Conservation (phyloP, 2,113 vertebrate species). For the Antechinus flavipes region DNA sequence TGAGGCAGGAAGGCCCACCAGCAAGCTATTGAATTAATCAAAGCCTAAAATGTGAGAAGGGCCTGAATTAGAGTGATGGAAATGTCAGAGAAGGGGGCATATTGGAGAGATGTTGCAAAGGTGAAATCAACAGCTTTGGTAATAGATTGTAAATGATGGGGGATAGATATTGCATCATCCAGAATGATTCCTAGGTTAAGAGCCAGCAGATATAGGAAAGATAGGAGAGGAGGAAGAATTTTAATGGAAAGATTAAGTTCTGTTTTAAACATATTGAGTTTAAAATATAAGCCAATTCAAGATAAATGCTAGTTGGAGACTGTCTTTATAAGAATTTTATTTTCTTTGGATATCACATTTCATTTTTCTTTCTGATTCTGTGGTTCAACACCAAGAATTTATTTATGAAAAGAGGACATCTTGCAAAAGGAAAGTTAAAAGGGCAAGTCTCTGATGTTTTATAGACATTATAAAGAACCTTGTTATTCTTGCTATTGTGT, state of each 20-base stretch:
- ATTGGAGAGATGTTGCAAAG: not conserved
- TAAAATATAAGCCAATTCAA: not conserved
- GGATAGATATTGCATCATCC: not conserved
- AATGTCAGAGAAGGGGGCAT: not conserved
- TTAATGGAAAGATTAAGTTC: not conserved
- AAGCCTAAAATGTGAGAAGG: not conserved
- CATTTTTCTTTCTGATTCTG: not conserved
- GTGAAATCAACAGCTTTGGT: not conserved
- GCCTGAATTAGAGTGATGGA: not conserved
- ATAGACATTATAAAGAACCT: slow-evolving; percentile 2
- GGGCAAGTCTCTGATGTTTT: slow-evolving; percentile 23
- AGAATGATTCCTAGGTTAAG: not conserved
- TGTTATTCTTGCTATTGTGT: not conserved
- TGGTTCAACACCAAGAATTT: slow-evolving; percentile 1
- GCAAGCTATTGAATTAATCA: not conserved
- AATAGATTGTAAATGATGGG: not conserved
- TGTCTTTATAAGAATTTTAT: not conserved
- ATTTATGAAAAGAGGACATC: slow-evolving; percentile 16
- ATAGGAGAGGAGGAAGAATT: not conserved
- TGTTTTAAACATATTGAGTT: not conserved
- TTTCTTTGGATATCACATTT: slow-evolving; percentile 11
- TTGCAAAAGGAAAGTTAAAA: slow-evolving; percentile 15
- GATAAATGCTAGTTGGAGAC: not conserved
- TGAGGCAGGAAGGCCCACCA: not conserved
- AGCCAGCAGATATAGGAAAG: not conserved